Evolutionary conservation across 2,888 invertebrate genomes (phyloP).

Genomic region (Spodoptera exigua): DNA sequence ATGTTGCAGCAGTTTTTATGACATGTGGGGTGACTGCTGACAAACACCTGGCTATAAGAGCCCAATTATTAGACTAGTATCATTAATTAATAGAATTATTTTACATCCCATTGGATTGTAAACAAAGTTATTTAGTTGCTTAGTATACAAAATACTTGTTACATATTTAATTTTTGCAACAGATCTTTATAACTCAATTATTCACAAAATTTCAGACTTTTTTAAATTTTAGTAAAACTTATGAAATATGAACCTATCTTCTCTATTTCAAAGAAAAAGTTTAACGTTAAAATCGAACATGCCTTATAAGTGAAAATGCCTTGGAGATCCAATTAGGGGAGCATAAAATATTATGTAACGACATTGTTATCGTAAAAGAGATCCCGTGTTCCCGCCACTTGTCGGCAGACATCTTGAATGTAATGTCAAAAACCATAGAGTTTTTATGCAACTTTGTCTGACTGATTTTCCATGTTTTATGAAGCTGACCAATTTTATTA

Average conservation of each 20-base stretch:
- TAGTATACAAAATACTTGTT: too few relatives aligned
- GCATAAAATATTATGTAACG: conserved; percentile 41
- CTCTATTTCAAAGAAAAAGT: too few relatives aligned
- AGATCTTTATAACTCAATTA: too few relatives aligned
- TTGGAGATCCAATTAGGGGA: conserved; percentile 47
- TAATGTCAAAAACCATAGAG: conserved; percentile 16
- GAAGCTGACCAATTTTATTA: not conserved
- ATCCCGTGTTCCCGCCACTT: conserved; percentile 5
- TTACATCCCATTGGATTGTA: too few relatives aligned
- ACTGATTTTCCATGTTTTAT: conserved; percentile 17
- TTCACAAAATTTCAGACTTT: too few relatives aligned
- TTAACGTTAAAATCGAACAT: not conserved
- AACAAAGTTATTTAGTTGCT: too few relatives aligned
- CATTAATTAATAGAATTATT: conserved; percentile 15
- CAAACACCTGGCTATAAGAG: not conserved
- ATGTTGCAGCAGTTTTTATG: too few relatives aligned
- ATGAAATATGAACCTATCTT: too few relatives aligned
- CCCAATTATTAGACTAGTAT: conserved; percentile 30
- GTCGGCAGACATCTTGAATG: conserved; percentile 14
- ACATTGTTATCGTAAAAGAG: conserved; percentile 34
- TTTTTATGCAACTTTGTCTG: conserved; percentile 18
- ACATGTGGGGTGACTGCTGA: conserved; percentile 11
- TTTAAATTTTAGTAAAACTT: too few relatives aligned
- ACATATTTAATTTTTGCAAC: too few relatives aligned
- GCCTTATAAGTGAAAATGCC: conserved; percentile 32